Percentiles rank a stretch among this genome's conserved stretches.
These are phyloP conservation scores for Choloepus didactylus DNA, from an alignment of 2,797 vertebrate species.

Conservation along the genomic window DNA sequence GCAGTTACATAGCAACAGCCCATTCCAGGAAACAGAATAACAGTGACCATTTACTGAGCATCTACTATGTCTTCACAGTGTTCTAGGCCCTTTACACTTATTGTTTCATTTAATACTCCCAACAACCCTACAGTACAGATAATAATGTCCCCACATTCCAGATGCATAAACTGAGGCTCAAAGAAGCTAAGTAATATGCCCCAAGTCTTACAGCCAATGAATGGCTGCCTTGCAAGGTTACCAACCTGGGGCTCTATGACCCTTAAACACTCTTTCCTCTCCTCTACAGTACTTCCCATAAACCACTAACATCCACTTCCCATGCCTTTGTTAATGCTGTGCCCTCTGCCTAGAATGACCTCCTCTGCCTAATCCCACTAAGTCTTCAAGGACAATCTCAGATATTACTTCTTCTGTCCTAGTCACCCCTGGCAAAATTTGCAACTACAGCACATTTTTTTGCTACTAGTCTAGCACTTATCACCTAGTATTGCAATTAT, in stretches of 20 bases:
- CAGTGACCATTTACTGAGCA: background rate
- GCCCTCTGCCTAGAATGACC: background rate
- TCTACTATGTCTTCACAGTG: background rate
- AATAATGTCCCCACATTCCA: background rate
- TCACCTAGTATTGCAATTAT: background rate
- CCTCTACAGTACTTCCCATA: background rate
- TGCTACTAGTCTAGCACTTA: constrained; percentile 41
- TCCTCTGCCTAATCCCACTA: background rate
- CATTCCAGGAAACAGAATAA: background rate
- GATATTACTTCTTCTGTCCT: background rate
- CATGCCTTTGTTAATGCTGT: background rate
- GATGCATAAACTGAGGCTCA: constrained; percentile 14
- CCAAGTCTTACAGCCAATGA: background rate
- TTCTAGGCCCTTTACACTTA: background rate
- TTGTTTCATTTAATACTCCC: constrained; percentile 2
- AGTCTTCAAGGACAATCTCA: constrained; percentile 48
- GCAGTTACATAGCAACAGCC: background rate
- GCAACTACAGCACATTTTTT: background rate
- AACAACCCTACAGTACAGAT: background rate
- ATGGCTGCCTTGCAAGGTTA: background rate
- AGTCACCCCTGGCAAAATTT: constrained; percentile 30
- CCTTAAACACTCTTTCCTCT: background rate
- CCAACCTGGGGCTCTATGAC: background rate
- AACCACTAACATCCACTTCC: background rate
- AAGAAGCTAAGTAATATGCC: background rate